Percentiles rank a stretch among this genome's conserved stretches.
Evolutionary conservation across 2,888 invertebrate genomes (phyloP).

Genomic region (Margaritifera margaritifera): DNA sequence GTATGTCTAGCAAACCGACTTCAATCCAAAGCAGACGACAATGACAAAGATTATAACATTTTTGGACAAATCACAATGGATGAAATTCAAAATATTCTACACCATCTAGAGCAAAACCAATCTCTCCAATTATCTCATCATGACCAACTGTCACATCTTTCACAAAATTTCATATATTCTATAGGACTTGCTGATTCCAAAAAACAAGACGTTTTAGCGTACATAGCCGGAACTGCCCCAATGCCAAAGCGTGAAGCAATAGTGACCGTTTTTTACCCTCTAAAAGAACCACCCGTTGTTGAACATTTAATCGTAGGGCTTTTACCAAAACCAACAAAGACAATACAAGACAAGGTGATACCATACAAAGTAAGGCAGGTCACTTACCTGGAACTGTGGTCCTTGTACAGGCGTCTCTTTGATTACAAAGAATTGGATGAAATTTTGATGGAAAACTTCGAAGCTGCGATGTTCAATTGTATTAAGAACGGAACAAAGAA

Average conservation of each 20-base stretch:
- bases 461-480: constrained; percentile 45
- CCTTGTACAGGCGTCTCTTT: no score
- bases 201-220: constrained; percentile 37
- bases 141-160: no score
- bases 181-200: constrained; percentile 34
- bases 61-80: no score
- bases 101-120: no score
- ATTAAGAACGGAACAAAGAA: constrained; percentile 24
- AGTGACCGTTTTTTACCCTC: constrained; percentile 57
- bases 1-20: no score
- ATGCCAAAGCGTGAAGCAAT: constrained; percentile 51
- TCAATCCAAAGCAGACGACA: no score
- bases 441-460: constrained; percentile 55
- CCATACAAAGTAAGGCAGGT: constrained; percentile 49
- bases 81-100: no score
- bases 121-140: no score
- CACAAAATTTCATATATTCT: neutral
- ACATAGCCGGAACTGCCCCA: constrained; percentile 24
- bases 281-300: constrained; percentile 42
- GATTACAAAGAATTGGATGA: constrained; percentile 35
- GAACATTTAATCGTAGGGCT: constrained; percentile 58
- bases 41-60: no score
- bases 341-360: constrained; percentile 30
- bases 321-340: constrained; percentile 45
- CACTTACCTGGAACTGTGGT: constrained; percentile 36